phyloP scores from a whole-genome alignment of 2,797 vertebrate species.

The Acridotheres tristis region DNA sequence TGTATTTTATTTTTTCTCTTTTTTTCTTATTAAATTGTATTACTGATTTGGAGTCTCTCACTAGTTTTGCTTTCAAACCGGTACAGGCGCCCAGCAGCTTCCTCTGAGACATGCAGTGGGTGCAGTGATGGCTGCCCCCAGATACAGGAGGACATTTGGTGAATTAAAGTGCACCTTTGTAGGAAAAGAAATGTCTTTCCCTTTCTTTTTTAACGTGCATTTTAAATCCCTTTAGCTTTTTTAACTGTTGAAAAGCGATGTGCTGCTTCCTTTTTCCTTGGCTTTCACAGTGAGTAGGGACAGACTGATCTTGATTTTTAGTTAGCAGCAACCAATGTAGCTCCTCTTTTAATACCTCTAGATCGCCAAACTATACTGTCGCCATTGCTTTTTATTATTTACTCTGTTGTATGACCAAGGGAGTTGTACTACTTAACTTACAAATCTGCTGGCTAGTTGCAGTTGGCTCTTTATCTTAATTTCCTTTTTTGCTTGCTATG shows the following conservation, averaged over 20 bases:
- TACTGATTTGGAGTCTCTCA: too few relatives aligned
- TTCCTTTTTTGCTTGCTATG: not conserved
- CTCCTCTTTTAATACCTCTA: not conserved
- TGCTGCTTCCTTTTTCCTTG: not conserved
- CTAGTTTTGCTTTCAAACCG: too few relatives aligned
- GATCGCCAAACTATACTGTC: not conserved
- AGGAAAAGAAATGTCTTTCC: not conserved
- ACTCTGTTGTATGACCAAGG: accelerated
- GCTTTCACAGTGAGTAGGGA: not conserved
- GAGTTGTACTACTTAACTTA: not conserved
- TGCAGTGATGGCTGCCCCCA: not conserved
- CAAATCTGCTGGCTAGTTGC: not conserved
- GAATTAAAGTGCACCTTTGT: not conserved
- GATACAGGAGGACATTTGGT: not conserved
- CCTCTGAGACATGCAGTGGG: not conserved
- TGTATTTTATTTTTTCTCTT: too few relatives aligned
- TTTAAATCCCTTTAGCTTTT: not conserved
- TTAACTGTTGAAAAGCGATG: not conserved
- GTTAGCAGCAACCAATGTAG: not conserved
- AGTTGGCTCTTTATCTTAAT: not conserved
- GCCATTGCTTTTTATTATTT: not conserved
- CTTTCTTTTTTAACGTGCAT: not conserved
- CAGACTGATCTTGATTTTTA: not conserved
- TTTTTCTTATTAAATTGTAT: too few relatives aligned
- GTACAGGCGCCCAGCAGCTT: not conserved